A percentile compares a stretch with the other conserved stretches of the same genome.
Conservation (phyloP, 2,113 vertebrate species). For the Entomyzon cyanotis region DNA sequence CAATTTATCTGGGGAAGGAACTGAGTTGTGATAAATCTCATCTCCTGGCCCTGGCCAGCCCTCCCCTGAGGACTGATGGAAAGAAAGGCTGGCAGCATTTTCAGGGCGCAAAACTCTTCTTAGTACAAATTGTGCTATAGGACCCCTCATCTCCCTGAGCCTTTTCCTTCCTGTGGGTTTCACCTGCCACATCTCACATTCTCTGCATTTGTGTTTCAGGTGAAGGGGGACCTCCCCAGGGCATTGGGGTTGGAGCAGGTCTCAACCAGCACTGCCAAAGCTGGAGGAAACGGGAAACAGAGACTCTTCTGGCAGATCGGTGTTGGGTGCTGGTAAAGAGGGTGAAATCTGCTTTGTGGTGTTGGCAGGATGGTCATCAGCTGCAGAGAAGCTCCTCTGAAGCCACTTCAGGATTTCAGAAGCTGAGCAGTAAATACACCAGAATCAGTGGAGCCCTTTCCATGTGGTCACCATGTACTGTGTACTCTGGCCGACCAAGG, state of each 20-base stretch:
- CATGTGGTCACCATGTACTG: background rate
- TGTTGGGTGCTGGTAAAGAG: background rate
- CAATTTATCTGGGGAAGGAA: background rate
- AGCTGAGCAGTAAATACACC: background rate
- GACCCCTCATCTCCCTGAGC: background rate
- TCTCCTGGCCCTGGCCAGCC: background rate
- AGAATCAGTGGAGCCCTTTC: background rate
- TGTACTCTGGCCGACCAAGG: background rate
- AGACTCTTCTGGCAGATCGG: background rate
- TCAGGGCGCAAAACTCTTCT: background rate
- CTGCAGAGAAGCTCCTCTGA: background rate
- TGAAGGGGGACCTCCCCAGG: background rate
- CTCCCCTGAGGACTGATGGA: background rate
- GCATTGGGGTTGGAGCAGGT: background rate
- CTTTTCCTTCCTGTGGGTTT: background rate
- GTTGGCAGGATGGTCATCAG: background rate
- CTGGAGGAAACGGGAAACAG: background rate
- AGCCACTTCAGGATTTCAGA: background rate
- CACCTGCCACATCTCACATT: background rate
- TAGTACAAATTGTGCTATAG: background rate
- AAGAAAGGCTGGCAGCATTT: background rate
- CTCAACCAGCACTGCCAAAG: background rate
- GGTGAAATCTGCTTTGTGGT: background rate
- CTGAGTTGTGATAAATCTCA: background rate
- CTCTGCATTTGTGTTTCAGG: background rate